Conservation (phyloP, 2,113 vertebrate species). For the Tiliqua scincoides region DNA sequence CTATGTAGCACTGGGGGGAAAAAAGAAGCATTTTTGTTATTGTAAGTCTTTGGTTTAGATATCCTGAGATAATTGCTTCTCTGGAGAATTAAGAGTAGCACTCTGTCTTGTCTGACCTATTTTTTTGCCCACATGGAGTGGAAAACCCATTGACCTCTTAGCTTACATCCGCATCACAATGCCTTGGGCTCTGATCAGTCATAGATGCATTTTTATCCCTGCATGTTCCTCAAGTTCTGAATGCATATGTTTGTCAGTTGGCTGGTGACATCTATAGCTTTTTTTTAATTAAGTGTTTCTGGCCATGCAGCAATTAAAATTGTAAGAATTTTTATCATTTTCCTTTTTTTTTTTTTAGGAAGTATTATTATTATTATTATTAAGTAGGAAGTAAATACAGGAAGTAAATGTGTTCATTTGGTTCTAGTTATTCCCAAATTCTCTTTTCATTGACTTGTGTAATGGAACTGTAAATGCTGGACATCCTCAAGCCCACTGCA, state of each 20-base stretch:
- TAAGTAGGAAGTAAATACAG: no score
- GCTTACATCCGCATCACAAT: fast-evolving
- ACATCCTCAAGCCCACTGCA: background rate
- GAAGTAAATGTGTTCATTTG: background rate
- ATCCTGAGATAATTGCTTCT: conserved; percentile 55
- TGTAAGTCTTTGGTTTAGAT: conserved; percentile 40
- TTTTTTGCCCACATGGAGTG: conserved; percentile 15
- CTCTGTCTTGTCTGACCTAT: conserved; percentile 27
- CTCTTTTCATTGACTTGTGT: background rate
- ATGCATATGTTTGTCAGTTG: background rate
- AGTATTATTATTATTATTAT: no score
- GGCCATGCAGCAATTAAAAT: background rate
- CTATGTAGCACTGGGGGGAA: conserved; percentile 46
- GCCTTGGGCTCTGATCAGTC: background rate
- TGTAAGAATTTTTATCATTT: background rate
- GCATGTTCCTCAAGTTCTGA: background rate
- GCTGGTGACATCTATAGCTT: background rate
- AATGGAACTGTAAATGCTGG: background rate
- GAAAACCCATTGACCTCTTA: background rate
- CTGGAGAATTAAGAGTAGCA: conserved; percentile 43
- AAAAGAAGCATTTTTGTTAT: conserved; percentile 57
- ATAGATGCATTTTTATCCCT: background rate
- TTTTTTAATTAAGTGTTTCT: background rate
- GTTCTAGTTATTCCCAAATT: background rate
- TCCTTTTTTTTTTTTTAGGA: background rate